Evolutionary conservation across 1,140 invertebrate genomes (phyloP).

Genomic region (Leptinotarsa defecta): DNA sequence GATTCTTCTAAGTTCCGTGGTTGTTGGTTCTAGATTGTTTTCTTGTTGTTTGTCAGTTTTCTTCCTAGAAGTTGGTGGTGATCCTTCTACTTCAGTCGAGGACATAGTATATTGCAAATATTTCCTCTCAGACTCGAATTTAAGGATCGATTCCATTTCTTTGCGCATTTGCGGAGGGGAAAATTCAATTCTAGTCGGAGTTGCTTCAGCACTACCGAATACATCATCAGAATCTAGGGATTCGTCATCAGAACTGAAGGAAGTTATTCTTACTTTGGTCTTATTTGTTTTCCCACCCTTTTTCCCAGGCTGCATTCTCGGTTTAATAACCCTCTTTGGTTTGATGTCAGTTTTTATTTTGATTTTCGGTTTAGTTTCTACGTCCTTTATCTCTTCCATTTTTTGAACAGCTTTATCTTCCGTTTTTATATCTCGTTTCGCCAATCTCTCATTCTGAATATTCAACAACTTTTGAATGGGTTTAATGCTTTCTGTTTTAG

Average conservation of each 20-base stretch:
- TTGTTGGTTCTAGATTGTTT: constrained; percentile 64
- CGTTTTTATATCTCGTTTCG: constrained; percentile 44
- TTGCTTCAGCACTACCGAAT: constrained; percentile 71
- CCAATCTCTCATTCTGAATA: constrained; percentile 56
- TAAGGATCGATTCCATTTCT: constrained; percentile 71
- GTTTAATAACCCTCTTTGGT: constrained; percentile 61
- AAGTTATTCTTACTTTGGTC: constrained; percentile 70
- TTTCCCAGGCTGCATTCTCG: constrained; percentile 61
- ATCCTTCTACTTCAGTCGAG: constrained; percentile 73
- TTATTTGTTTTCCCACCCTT: constrained; percentile 62
- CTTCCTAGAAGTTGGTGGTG: constrained; percentile 67
- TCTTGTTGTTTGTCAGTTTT: constrained; percentile 63
- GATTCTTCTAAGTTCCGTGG: constrained; percentile 67
- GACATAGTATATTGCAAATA: constrained; percentile 74
- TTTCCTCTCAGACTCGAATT: constrained; percentile 69
- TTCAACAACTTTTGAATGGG: constrained; percentile 59
- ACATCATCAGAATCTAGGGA: constrained; percentile 73
- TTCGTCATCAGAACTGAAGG: constrained; percentile 73
- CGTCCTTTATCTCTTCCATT: constrained; percentile 36
- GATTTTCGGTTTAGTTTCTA: constrained; percentile 53
- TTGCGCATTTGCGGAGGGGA: constrained; percentile 72
- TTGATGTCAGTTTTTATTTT: constrained; percentile 58
- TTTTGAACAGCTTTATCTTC: constrained; percentile 34
- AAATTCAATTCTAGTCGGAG: constrained; percentile 69
- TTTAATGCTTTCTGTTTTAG: constrained; percentile 68